Conservation (phyloP, 2,113 vertebrate species). For the Euleptes europaea region DNA sequence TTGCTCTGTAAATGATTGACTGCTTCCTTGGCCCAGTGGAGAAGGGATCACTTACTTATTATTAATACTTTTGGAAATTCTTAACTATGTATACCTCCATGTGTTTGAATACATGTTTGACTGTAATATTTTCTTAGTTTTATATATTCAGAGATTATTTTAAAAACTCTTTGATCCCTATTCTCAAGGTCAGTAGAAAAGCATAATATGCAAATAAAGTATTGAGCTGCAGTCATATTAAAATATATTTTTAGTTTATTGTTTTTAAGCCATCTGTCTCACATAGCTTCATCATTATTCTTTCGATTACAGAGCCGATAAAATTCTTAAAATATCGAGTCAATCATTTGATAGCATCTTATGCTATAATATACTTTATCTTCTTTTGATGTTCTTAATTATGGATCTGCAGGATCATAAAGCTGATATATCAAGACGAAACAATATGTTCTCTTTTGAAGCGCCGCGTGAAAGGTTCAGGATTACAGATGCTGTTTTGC, state of each 20-base stretch:
- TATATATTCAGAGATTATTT: neutral
- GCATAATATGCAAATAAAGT: neutral
- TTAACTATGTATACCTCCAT: neutral
- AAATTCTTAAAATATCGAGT: slow-evolving; percentile 1
- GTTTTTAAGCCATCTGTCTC: neutral
- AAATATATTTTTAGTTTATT: neutral
- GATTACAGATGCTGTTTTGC: neutral
- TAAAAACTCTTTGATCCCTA: neutral
- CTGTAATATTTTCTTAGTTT: neutral
- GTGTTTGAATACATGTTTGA: neutral
- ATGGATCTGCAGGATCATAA: neutral
- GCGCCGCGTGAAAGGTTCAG: neutral
- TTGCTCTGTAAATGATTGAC: neutral
- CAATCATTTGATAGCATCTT: slow-evolving; percentile 2
- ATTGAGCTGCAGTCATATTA: neutral
- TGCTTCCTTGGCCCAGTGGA: neutral
- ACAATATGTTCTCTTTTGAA: neutral
- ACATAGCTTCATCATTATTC: neutral
- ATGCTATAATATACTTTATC: slow-evolving; percentile 4
- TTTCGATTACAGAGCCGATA: neutral
- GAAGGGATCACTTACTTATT: neutral
- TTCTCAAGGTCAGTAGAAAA: neutral
- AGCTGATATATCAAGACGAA: neutral
- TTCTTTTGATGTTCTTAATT: slow-evolving; percentile 6
- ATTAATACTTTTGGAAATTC: neutral